Conservation (phyloP, 2,797 vertebrate species). For the Bothrops alternatus region DNA sequence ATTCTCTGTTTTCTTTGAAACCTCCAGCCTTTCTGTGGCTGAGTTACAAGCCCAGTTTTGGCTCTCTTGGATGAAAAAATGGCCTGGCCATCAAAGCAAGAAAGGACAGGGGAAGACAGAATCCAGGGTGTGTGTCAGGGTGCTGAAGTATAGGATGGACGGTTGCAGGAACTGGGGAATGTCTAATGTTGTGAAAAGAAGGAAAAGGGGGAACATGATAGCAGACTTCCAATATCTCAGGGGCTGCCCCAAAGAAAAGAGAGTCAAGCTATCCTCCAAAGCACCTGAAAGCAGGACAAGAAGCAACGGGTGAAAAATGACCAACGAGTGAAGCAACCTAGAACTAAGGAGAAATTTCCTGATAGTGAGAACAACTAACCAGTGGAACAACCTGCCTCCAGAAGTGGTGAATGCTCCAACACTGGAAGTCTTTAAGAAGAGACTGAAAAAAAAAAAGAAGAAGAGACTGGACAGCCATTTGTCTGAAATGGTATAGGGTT, state of each 20-base stretch:
- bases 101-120: neutral
- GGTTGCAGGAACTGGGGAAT: neutral
- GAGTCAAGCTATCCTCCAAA: neutral
- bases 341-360: neutral
- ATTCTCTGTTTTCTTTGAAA: neutral
- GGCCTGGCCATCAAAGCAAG: neutral
- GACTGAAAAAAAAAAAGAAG: too few species aligned
- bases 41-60: neutral
- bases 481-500: neutral
- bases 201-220: fast-evolving
- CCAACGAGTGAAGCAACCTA: neutral
- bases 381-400: neutral
- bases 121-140: neutral
- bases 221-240: fast-evolving
- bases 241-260: neutral
- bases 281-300: too few species aligned
- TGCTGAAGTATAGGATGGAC: neutral
- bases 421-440: neutral
- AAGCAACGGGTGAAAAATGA: too few species aligned
- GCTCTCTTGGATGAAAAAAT: neutral
- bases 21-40: neutral
- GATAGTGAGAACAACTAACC: too few species aligned
- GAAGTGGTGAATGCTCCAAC: fast-evolving
- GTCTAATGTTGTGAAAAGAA: neutral
- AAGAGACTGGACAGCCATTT: neutral